Evolutionary conservation across 2,113 vertebrate species (phyloP).

Genomic region (Ptilonorhynchus violaceus): DNA sequence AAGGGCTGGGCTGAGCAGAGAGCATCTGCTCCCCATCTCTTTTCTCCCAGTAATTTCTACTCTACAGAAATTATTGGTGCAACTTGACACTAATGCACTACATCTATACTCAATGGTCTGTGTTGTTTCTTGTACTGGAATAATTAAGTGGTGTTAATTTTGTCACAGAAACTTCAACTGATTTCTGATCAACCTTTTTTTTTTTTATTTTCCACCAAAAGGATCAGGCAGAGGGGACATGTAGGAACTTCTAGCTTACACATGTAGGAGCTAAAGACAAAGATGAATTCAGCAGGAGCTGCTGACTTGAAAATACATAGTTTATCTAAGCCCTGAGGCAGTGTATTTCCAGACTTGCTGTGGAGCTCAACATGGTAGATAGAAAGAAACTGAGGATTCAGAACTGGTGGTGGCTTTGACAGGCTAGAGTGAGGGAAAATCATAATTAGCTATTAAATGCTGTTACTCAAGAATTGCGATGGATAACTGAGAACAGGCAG

Average conservation of each 20-base stretch:
- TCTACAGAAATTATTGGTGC: background rate
- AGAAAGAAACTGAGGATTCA: background rate
- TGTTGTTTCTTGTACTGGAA: background rate
- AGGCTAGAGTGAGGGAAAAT: background rate
- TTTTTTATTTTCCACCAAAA: background rate
- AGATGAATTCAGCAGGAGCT: background rate
- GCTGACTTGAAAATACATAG: background rate
- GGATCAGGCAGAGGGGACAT: background rate
- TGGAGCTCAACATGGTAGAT: background rate
- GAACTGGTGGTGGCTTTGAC: background rate
- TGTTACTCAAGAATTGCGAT: background rate
- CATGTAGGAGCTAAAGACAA: background rate
- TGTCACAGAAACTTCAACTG: background rate
- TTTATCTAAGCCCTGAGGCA: background rate
- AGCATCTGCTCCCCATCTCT: background rate
- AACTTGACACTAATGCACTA: background rate
- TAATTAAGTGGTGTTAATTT: background rate
- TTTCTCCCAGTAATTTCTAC: background rate
- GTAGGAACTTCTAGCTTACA: background rate
- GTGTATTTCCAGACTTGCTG: background rate
- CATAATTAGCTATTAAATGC: background rate
- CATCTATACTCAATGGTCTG: background rate
- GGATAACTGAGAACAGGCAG: background rate
- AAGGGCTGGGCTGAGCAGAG: background rate
- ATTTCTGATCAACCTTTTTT: background rate